Evolutionary conservation across 2,797 vertebrate species (phyloP).

Genomic region (Macropus fuliginosus): DNA sequence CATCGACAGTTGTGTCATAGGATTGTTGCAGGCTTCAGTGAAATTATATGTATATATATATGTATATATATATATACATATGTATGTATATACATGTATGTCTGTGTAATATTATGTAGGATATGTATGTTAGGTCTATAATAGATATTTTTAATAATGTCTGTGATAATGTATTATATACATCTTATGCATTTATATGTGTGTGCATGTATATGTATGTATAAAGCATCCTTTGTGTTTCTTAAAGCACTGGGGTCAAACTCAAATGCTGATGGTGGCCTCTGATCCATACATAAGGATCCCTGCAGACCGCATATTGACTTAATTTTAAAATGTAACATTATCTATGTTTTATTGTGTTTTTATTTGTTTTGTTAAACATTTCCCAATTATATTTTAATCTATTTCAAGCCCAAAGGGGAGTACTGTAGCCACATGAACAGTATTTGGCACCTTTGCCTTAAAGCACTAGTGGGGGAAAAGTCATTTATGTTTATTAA

Average conservation of each 20-base stretch:
- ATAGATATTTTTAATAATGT: background rate
- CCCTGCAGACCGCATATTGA: background rate
- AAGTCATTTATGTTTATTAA: background rate
- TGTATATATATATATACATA: background rate
- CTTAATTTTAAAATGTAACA: background rate
- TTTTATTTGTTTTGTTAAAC: background rate
- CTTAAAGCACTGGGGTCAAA: background rate
- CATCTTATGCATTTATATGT: background rate
- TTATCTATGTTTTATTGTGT: background rate
- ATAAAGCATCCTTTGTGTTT: background rate
- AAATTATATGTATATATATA: background rate
- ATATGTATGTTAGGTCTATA: background rate
- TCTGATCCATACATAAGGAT: background rate
- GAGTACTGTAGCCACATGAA: background rate
- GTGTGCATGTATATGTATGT: background rate
- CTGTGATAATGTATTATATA: background rate
- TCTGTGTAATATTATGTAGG: background rate
- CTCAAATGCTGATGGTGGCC: background rate
- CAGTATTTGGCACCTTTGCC: background rate
- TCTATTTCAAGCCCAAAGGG: background rate
- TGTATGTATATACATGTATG: too few relatives aligned
- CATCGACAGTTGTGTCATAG: background rate
- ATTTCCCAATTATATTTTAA: background rate
- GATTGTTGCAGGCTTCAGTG: background rate
- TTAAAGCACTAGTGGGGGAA: background rate